Evolutionary conservation across 2,888 invertebrate species (phyloP).

Genomic region (Ptycholaimellus sp.): DNA sequence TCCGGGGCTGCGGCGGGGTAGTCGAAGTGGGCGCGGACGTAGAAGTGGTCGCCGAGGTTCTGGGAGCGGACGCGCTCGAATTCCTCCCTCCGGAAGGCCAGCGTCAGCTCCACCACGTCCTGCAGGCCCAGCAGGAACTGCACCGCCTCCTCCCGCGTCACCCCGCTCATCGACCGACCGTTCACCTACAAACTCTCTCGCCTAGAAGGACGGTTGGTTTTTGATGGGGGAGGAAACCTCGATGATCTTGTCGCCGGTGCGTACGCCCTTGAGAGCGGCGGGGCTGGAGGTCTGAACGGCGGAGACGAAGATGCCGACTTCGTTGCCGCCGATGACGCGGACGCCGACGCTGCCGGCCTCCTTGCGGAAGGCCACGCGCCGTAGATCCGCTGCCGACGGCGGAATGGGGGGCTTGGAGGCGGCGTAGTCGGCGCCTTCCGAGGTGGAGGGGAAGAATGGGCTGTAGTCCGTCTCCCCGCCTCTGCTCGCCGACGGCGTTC

Average conservation of each 20-base stretch:
- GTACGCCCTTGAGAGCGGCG: conserved; percentile 73
- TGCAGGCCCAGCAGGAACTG: conserved; percentile 45
- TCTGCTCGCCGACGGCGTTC: too few relatives aligned
- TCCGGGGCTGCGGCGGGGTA: too few relatives aligned
- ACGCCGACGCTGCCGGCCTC: conserved; percentile 60
- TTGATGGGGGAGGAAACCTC: too few relatives aligned
- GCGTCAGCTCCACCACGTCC: conserved; percentile 76
- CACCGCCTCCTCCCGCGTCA: conserved; percentile 89
- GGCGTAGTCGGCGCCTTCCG: too few relatives aligned
- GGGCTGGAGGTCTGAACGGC: conserved; percentile 90
- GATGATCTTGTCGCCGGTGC: conserved; percentile 65
- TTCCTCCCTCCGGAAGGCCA: conserved; percentile 75
- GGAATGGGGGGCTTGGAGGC: too few relatives aligned
- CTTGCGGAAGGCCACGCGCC: conserved; percentile 25
- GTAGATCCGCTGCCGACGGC: too few relatives aligned
- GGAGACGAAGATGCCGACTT: conserved; percentile 90
- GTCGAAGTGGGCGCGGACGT: conserved; percentile 33
- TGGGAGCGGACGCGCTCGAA: conserved; percentile 74
- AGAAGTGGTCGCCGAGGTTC: conserved; percentile 52
- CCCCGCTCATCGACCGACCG: conserved; percentile 83
- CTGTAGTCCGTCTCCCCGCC: too few relatives aligned
- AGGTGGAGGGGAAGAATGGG: too few relatives aligned
- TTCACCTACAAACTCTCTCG: too few relatives aligned
- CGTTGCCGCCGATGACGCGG: conserved; percentile 85
- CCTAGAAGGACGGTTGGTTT: too few relatives aligned